Base-by-base conservation (phyloP, 2,888 invertebrate species). In the Willowsia nigromaculata region DNA sequence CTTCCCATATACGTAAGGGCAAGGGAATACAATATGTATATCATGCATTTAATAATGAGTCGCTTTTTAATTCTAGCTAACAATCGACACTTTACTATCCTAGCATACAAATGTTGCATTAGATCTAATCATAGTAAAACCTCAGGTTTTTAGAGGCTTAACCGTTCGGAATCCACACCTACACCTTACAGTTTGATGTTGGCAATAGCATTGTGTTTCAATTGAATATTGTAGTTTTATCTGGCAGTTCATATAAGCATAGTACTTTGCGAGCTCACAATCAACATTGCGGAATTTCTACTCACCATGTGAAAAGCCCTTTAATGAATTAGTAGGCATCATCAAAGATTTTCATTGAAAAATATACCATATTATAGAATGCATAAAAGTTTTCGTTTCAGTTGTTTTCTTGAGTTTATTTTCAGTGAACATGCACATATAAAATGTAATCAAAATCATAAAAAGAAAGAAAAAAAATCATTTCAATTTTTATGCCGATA, bases 111-210 rank as follows among this genome's bases (percentile, higher is more conserved):
- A 59, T 11, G 11, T 53, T 15, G n/a, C 50, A 59, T 59, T 59
- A 53, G 18, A 18, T 15, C 13, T 33, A 65, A 33, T 65, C n/a
- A 30, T 33, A 65, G n/a, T 33, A 65, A 59, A 71, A 71, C 68
- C 18, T 71, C 37, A 71, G 11, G 33, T 37, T 37, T 65, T 65
- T 18, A 65, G 33, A 40, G 40, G 33, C 11, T 40, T 71, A 22
- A 13, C 68, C 18, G 22, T 5, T 71, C 40, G 27, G 37, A 71
- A 33, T 15, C 37, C 68, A 71, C 68, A 71, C 68, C 68, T 71
- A 71, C 68, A 71, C 37, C 65, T 65, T n/a, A 11, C 65, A 40
- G n/a, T n/a, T 11, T n/a, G 71, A 71, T 43, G 71, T 18, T 40
- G 40, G 40, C 15, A 15, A 13, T 47, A 15, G 47, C 13, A 13